Conservation (phyloP, 2,113 vertebrate genomes). For the Oxyruncus cristatus region DNA sequence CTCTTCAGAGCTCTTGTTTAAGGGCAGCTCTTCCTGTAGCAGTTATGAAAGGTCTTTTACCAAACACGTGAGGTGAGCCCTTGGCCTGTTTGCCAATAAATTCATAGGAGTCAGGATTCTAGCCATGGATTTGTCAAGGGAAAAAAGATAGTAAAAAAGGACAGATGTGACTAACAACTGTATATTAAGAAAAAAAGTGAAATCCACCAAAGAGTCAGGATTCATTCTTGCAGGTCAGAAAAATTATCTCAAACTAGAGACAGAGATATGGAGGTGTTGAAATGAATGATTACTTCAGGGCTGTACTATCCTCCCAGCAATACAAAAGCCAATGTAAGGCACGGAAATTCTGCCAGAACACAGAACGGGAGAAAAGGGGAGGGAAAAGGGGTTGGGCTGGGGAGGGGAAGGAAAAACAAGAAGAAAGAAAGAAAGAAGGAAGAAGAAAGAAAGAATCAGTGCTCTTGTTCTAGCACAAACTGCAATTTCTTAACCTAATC, state of each 20-base stretch:
- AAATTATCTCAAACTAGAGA: neutral
- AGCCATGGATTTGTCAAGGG: neutral
- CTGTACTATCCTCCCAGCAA: neutral
- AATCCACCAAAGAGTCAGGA: neutral
- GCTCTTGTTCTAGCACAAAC: neutral
- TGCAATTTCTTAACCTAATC: neutral
- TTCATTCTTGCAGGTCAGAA: neutral
- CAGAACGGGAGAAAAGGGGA: neutral
- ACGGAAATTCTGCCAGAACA: neutral
- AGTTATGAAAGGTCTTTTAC: slow-evolving; percentile 61
- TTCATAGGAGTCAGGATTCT: neutral
- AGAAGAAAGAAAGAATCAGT: accelerated
- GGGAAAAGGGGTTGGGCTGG: neutral
- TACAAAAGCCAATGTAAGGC: neutral
- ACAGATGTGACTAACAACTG: neutral
- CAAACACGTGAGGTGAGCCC: neutral
- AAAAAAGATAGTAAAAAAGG: neutral
- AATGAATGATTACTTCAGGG: slow-evolving; percentile 24
- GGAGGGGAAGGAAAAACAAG: no score
- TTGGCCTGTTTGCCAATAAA: neutral
- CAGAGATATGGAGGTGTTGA: neutral
- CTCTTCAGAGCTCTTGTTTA: slow-evolving; percentile 69
- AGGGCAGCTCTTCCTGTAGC: slow-evolving; percentile 66
- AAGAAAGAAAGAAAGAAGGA: neutral
- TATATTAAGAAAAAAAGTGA: neutral